Base-by-base conservation (phyloP, 2,888 invertebrate species). In the Idaea aversata region DNA sequence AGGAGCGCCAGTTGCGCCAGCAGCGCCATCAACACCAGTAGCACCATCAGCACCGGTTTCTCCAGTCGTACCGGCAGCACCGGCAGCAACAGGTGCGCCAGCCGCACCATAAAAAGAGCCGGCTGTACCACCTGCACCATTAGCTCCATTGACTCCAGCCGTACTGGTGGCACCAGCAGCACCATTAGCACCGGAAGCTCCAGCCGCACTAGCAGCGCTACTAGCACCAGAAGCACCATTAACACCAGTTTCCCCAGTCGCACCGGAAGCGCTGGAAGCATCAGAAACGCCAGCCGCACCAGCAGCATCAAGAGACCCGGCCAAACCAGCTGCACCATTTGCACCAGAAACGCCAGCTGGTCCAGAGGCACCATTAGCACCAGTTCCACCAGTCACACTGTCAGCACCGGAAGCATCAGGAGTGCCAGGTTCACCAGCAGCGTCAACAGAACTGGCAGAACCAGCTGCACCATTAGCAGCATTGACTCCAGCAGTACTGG, bases 1-100 rank as follows among this genome's bases (percentile, higher is more conserved):
- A n/a, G n/a, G n/a, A 57, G 61, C 59, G 36, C 59, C 63, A 57
- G 63, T 16, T 3, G 59, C 59, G n/a, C 63, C 5, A n/a, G 25
- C 15, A 13, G 63, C 15, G 15, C 6, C 61, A 34, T 61, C n/a
- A 16, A 59, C 13, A 60, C 57, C 36, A 36, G 67, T 59, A 5
- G 25, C 58, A n/a, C 25, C 35, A 65, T 34, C 36, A 25, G 34
- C 59, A 63, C 64, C 3, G 15, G 34, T 35, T 5, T 34, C 16
- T 5, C 13, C 63, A 59, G 61, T n/a, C 58, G 34, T 34, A 59
- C 36, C 34, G 15, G 15, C 62, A 65, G 57, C 47, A 47, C 25
- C 63, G 61, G 62, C 5, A 61, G 68, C 36, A 15, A 63, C 16
- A 62, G 58, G 63, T 61, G 63, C 16, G 16, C 63, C 68, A 67